Conservation (phyloP, 1,140 invertebrate genomes). For the Augochlora pura region DNA sequence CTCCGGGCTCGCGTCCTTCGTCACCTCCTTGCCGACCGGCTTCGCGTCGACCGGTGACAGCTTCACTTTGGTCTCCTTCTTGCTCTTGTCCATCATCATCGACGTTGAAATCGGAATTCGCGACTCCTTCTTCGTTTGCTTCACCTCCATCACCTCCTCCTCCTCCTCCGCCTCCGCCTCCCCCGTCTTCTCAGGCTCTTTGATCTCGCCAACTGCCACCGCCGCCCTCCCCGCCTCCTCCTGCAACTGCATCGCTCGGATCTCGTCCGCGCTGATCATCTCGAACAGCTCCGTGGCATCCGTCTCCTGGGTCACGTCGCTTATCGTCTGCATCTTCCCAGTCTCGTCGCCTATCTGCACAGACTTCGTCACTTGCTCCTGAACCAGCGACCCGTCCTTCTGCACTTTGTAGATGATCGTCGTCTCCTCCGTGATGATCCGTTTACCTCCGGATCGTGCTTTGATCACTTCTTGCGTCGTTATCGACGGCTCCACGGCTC, state of each 20-base stretch:
- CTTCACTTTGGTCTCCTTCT: constrained; percentile 55
- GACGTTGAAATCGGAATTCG: constrained; percentile 70
- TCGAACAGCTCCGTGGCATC: constrained; percentile 18
- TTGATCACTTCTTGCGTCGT: background rate
- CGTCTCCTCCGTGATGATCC: constrained; percentile 49
- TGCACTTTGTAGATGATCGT: constrained; percentile 53
- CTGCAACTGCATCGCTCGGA: background rate
- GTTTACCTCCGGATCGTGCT: constrained; percentile 28
- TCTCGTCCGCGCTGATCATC: background rate
- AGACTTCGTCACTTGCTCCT: constrained; percentile 42
- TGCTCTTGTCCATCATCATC: constrained; percentile 68
- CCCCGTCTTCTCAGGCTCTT: background rate
- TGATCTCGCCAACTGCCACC: background rate
- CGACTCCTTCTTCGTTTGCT: constrained; percentile 65
- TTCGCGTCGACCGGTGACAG: constrained; percentile 7
- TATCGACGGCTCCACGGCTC: background rate
- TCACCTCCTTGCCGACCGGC: constrained; percentile 8
- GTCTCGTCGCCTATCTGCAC: constrained; percentile 46
- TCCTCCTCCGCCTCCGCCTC: background rate
- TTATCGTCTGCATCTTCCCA: background rate
- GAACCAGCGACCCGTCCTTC: constrained; percentile 39
- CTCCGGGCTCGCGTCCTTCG: background rate
- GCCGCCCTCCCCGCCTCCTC: background rate
- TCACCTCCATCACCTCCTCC: background rate
- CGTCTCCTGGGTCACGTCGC: constrained; percentile 14